Conservation (phyloP, 2,888 invertebrate species). For the Agrochola lota region DNA sequence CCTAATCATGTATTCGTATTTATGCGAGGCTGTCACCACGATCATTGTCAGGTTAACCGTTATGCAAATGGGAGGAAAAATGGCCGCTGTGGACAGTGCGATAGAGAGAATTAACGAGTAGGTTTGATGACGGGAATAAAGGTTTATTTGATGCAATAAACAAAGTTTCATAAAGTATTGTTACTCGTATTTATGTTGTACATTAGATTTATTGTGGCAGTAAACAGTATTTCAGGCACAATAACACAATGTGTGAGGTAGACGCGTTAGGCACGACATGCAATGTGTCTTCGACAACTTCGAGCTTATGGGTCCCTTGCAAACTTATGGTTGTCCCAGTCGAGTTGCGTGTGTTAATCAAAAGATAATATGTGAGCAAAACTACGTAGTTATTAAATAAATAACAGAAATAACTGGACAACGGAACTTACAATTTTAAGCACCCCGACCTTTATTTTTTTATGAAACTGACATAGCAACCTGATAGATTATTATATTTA, state of each 20-base stretch:
- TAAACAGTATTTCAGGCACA: slow-evolving; percentile 12
- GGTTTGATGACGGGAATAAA: slow-evolving; percentile 25
- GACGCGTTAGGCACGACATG: not conserved
- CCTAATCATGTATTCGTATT: slow-evolving; percentile 62
- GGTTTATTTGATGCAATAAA: slow-evolving; percentile 39
- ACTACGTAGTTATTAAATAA: slow-evolving; percentile 4
- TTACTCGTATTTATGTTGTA: slow-evolving; percentile 36
- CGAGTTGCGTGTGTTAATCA: not conserved
- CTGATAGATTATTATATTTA: slow-evolving; percentile 20
- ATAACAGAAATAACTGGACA: slow-evolving; percentile 4
- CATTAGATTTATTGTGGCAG: slow-evolving; percentile 36
- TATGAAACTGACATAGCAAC: slow-evolving; percentile 4
- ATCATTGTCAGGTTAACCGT: slow-evolving; percentile 63
- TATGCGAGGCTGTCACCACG: slow-evolving; percentile 61
- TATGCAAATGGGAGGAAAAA: slow-evolving; percentile 65
- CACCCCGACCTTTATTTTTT: not conserved
- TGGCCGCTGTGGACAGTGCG: slow-evolving; percentile 39
- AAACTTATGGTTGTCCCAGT: not conserved
- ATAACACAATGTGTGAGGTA: slow-evolving; percentile 7
- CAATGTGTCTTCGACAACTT: not conserved
- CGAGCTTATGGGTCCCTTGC: not conserved
- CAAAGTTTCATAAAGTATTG: slow-evolving; percentile 37
- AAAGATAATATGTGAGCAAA: not conserved
- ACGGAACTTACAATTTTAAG: not conserved
- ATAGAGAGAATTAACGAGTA: slow-evolving; percentile 55